A percentile compares a stretch with the other conserved stretches of the same genome.
phyloP scores from a whole-genome alignment of 1,140 invertebrate species.

The Liolophura sinensis region DNA sequence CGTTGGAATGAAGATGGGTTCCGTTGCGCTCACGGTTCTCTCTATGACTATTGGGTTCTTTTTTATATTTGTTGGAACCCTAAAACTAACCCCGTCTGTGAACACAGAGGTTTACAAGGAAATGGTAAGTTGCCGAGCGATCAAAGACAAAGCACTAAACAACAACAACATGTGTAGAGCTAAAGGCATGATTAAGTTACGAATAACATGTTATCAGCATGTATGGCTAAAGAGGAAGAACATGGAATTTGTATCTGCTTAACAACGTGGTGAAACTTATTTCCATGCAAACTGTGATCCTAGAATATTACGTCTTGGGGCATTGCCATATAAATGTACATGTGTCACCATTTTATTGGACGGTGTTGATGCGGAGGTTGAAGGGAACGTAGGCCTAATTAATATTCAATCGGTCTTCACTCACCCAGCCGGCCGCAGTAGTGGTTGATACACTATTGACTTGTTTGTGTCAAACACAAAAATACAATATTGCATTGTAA shows the following conservation, averaged over 20 bases:
- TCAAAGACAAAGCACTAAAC: not conserved
- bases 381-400: too few species aligned
- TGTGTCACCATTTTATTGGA: too few species aligned
- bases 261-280: not conserved
- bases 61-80: constrained; percentile 91
- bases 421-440: too few species aligned
- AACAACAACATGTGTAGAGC: not conserved
- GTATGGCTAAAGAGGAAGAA: not conserved
- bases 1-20: constrained; percentile 31
- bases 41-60: constrained; percentile 91
- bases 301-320: too few species aligned
- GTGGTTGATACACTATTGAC: too few species aligned
- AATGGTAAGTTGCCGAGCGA: constrained; percentile 72
- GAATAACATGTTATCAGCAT: not conserved
- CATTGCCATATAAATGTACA: too few species aligned
- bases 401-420: too few species aligned
- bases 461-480: too few species aligned
- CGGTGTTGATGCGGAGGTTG: too few species aligned
- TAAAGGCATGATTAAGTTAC: not conserved
- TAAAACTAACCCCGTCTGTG: constrained; percentile 88
- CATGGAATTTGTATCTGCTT: not conserved
- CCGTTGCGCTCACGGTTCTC: constrained; percentile 79
- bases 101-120: constrained; percentile 96
- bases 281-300: too few species aligned
- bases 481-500: too few species aligned